Conservation (phyloP, 1,140 invertebrate genomes). For the Drosophila miranda region DNA sequence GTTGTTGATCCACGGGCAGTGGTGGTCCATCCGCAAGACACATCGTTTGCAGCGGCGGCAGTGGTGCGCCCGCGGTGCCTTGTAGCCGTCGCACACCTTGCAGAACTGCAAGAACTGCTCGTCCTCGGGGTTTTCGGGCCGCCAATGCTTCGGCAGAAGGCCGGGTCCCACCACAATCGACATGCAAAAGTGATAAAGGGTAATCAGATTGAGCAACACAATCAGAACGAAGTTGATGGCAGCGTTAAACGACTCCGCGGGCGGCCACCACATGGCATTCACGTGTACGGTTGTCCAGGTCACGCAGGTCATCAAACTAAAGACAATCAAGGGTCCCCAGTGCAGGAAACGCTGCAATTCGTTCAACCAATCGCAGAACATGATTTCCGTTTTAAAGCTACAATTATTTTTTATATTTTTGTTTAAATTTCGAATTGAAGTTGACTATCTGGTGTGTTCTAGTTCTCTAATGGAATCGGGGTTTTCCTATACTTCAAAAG, state of each 20-base stretch:
- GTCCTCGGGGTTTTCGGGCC: constrained; percentile 4
- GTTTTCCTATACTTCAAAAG: background rate
- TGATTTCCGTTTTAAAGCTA: background rate
- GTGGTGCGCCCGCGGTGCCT: constrained; percentile 97
- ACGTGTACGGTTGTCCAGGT: constrained; percentile 16
- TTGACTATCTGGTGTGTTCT: background rate
- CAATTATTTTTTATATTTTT: background rate
- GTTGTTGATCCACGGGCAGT: constrained; percentile 87
- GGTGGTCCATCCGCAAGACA: constrained; percentile 98
- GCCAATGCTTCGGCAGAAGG: constrained; percentile 33
- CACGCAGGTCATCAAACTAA: background rate
- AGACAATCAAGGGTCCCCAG: constrained; percentile 45
- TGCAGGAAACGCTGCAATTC: constrained; percentile 42
- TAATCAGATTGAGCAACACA: constrained; percentile 24
- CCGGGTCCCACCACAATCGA: constrained; percentile 47
- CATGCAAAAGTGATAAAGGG: constrained; percentile 26
- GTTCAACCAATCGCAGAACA: background rate
- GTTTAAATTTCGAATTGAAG: background rate
- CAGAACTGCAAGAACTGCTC: constrained; percentile 90
- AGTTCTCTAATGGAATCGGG: background rate
- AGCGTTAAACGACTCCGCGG: background rate
- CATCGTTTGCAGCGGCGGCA: constrained; percentile 97
- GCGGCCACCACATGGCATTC: constrained; percentile 50
- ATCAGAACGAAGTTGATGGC: constrained; percentile 18
- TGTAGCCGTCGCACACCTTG: constrained; percentile 93